Percentiles rank a stretch among this genome's conserved stretches.
phyloP scores from a whole-genome alignment of 2,888 invertebrate genomes.

The Callyntrura guangdongensis region DNA sequence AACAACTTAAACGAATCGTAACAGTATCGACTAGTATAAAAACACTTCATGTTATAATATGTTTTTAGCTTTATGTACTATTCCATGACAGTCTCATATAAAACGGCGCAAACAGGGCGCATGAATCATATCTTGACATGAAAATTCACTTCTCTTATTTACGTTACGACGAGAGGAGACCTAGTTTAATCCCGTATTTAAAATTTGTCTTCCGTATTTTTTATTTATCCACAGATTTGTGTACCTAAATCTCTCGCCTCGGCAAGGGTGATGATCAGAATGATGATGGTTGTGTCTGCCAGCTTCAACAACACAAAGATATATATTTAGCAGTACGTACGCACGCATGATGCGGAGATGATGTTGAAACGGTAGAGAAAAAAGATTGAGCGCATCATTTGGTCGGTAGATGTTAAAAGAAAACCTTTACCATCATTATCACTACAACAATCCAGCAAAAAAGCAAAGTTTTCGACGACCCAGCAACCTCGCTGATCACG shows the following conservation, averaged over 20 bases:
- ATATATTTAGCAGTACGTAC: background rate
- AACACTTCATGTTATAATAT: background rate
- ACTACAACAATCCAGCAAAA: conserved; percentile 1
- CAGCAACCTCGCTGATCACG: background rate
- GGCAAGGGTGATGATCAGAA: background rate
- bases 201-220: conserved; percentile 66
- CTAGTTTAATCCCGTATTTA: conserved; percentile 48
- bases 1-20: too few species aligned
- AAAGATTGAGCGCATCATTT: conserved; percentile 27
- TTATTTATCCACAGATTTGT: conserved; percentile 60
- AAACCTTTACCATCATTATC: background rate
- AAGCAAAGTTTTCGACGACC: conserved; percentile 38
- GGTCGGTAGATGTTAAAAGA: conserved; percentile 28
- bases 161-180: conserved; percentile 35
- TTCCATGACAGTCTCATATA: background rate
- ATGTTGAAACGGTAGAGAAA: conserved; percentile 16
- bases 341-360: background rate
- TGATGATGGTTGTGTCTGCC: background rate
- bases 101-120: background rate
- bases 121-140: conserved; percentile 43
- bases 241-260: background rate
- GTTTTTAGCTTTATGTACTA: too few species aligned
- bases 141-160: conserved; percentile 37
- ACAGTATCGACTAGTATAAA: background rate
- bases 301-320: background rate